Base-by-base conservation (phyloP, 2,797 vertebrate species). In the Gorsachius magnificus region DNA sequence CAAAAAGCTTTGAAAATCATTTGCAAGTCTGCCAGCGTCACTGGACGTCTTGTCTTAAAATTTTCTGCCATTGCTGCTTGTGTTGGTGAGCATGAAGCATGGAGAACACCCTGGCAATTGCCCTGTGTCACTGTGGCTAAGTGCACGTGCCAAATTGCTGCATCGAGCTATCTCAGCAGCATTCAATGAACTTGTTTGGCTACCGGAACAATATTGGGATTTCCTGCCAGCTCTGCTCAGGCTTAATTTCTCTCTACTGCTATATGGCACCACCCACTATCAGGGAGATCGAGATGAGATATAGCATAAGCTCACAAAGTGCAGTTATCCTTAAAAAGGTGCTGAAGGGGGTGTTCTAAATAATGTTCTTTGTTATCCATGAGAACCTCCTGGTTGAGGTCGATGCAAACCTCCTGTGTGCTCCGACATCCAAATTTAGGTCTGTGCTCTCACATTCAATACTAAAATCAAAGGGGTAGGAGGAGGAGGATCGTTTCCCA, bases 401-500 rank as follows among this genome's bases (percentile, higher is more conserved):
- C 78, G 78, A 19, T 54, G 28, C 46, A 84, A 70, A 82, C 53
- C 36, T 51, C 29, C 74, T 45, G 10, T 53, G 6, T 9, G 22
- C 45, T 74, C 71, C 5, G 12, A 29, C 78, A 66, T 75, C 86
- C 89, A 92, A 76, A 76, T 89, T 64, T n/a, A 46, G 46, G 45
- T 82, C 90, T 7, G 6, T 8, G 43, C 77, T 92, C 76, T 91
- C 84, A 80, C 28, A 25, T 83, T 89, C 41, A 4, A 85, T 84
- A 68, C 56, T 22, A 33, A 82, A 95, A 95, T 92, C 93, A 89
- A 94, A 91, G 91, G 43, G 74, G n/a, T 76, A 45, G 80, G 14
- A 78, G 91, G 66, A 94, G 85, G 77, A 51, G 45, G 71, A 77
- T 77, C 38, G 50, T 95, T 95, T 96, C 92, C 86, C 93, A 70